phyloP scores from a whole-genome alignment of 2,888 invertebrate species.

The Catocala nupta region DNA sequence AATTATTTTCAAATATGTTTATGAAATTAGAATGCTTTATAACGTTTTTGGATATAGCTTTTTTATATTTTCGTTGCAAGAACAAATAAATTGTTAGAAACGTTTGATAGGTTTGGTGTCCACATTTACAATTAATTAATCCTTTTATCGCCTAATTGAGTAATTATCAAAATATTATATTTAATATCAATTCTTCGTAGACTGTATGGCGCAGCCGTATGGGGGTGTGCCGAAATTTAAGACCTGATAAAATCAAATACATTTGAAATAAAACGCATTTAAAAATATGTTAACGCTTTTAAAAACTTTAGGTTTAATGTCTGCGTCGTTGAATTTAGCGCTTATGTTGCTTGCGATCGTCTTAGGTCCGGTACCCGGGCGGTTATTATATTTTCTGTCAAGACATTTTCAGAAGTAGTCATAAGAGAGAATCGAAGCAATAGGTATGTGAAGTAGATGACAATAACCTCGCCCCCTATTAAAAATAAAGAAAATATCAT shows the following conservation, averaged over 20 bases:
- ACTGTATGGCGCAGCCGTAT: conserved; percentile 5
- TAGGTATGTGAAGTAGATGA: too few species aligned
- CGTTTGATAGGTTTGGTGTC: conserved; percentile 7
- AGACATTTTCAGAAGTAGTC: too few species aligned
- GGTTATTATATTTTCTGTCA: too few species aligned
- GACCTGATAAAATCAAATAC: background rate
- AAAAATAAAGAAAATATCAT: too few species aligned
- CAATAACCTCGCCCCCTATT: too few species aligned
- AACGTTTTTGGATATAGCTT: background rate
- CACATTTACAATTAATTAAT: conserved; percentile 10
- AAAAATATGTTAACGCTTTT: too few species aligned
- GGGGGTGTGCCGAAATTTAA: conserved; percentile 9
- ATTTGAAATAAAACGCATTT: too few species aligned
- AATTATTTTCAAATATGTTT: background rate
- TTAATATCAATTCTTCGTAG: conserved; percentile 15
- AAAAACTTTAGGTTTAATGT: too few species aligned
- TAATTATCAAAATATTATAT: conserved; percentile 14
- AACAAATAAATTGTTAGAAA: background rate
- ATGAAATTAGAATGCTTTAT: background rate
- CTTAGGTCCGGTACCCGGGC: too few species aligned
- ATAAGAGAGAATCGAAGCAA: too few species aligned
- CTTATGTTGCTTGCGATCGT: too few species aligned
- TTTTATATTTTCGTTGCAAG: background rate
- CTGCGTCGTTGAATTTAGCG: too few species aligned
- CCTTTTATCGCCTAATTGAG: conserved; percentile 19